Conservation (phyloP, 2,113 vertebrate species). For the Neodontobutis hainanensis region DNA sequence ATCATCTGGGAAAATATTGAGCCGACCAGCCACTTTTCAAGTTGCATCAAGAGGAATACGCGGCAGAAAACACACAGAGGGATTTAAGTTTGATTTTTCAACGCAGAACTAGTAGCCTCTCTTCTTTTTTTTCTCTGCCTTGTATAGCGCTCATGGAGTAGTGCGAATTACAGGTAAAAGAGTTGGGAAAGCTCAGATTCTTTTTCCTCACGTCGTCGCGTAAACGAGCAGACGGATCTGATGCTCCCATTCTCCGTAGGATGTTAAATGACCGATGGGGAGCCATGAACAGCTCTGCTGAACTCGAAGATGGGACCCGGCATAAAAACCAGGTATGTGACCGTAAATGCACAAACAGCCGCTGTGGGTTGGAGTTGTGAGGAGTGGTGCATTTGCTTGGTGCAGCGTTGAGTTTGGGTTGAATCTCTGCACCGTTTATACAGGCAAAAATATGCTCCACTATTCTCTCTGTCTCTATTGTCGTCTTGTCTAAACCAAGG, state of each 20-base stretch:
- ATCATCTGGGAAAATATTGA: background rate
- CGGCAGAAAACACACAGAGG: conserved; percentile 30
- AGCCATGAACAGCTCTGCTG: conserved; percentile 84
- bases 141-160: conserved; percentile 65
- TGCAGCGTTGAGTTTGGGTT: conserved; percentile 58
- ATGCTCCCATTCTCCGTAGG: conserved; percentile 73
- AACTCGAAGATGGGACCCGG: conserved; percentile 84
- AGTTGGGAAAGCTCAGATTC: conserved; percentile 48
- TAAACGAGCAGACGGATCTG: conserved; percentile 61
- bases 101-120: conserved; percentile 52
- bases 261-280: conserved; percentile 82
- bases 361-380: conserved; percentile 6
- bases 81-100: conserved; percentile 58
- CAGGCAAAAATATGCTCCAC: conserved; percentile 35
- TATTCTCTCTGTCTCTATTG: conserved; percentile 1
- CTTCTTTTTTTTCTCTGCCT: conserved; percentile 1
- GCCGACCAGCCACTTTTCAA: background rate
- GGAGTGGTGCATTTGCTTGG: conserved; percentile 60
- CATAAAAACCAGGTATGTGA: conserved; percentile 82
- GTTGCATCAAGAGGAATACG: conserved; percentile 48
- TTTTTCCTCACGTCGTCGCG: conserved; percentile 49
- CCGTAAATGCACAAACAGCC: background rate
- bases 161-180: conserved; percentile 34
- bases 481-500: conserved; percentile 44
- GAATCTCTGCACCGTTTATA: conserved; percentile 37